These are phyloP conservation scores for Hippopotamus amphibius DNA, from an alignment of 2,113 vertebrate genomes.

Conservation along the genomic window DNA sequence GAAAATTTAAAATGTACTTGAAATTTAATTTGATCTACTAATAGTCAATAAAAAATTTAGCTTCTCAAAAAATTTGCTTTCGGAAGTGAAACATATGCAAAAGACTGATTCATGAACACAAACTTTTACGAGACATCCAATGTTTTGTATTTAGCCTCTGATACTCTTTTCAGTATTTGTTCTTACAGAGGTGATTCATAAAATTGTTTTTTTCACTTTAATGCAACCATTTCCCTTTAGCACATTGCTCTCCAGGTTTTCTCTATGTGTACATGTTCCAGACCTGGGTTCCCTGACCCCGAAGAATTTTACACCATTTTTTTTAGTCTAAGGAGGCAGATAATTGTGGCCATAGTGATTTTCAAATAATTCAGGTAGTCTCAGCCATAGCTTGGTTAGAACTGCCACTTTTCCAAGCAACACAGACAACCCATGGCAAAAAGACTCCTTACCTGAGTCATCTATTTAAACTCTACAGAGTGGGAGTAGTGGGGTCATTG, in stretches of 20 bases:
- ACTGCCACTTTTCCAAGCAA: constrained; percentile 29
- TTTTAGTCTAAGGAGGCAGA: neutral
- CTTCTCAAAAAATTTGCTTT: constrained; percentile 13
- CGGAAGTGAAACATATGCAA: neutral
- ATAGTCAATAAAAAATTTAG: neutral
- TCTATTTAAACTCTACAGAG: constrained; percentile 53
- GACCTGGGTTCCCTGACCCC: neutral
- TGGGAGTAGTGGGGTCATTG: neutral
- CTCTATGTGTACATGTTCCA: neutral
- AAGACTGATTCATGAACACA: neutral
- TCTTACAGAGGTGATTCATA: neutral
- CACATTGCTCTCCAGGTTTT: neutral
- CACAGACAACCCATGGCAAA: neutral
- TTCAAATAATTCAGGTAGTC: neutral
- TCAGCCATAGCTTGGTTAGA: neutral
- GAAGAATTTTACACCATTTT: neutral
- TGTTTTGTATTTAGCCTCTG: neutral
- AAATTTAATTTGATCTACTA: neutral
- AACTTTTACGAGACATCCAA: neutral
- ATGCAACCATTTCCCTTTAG: neutral
- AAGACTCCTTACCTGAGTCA: constrained; percentile 23
- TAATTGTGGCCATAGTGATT: neutral
- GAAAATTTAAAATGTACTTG: neutral
- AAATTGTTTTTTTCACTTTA: neutral
- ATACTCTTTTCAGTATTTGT: neutral